Evolutionary conservation across 1,140 invertebrate species (phyloP).

Genomic region (Daktulosphaira vitifoliae): DNA sequence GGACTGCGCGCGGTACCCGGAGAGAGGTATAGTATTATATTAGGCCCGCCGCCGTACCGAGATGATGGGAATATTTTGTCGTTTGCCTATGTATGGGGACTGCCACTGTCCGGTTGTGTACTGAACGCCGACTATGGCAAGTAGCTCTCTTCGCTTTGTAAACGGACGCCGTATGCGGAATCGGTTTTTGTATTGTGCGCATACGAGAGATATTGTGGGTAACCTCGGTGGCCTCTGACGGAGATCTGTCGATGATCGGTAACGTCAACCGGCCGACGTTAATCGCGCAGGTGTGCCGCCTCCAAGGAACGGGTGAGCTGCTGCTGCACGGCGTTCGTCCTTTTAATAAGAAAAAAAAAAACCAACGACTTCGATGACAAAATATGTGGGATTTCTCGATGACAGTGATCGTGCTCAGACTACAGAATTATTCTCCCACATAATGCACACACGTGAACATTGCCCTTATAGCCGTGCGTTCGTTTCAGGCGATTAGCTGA

Average conservation of each 20-base stretch:
- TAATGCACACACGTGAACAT: too few relatives aligned
- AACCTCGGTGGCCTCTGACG: conserved; percentile 29
- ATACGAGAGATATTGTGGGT: neutral
- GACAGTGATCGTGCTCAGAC: too few relatives aligned
- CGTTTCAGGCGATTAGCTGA: too few relatives aligned
- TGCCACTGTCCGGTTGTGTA: conserved; percentile 20
- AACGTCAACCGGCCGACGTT: conserved; percentile 27
- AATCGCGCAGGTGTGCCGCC: conserved; percentile 15
- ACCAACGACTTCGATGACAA: too few relatives aligned
- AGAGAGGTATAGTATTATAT: neutral
- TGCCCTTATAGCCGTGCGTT: too few relatives aligned
- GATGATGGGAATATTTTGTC: conserved; percentile 33
- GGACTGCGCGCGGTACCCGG: neutral
- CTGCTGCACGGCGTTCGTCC: too few relatives aligned
- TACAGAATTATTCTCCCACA: too few relatives aligned
- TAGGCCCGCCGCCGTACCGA: neutral
- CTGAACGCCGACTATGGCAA: conserved; percentile 31
- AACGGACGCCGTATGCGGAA: neutral
- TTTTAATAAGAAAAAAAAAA: too few relatives aligned
- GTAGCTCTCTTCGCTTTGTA: conserved; percentile 23
- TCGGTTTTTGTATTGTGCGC: conserved; percentile 17
- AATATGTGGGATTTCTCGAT: too few relatives aligned
- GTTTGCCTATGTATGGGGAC: conserved; percentile 33
- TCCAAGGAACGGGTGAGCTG: neutral
- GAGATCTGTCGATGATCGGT: conserved; percentile 22